Evolutionary conservation across 2,888 invertebrate genomes (phyloP).

Genomic region (Pollenia angustigena): DNA sequence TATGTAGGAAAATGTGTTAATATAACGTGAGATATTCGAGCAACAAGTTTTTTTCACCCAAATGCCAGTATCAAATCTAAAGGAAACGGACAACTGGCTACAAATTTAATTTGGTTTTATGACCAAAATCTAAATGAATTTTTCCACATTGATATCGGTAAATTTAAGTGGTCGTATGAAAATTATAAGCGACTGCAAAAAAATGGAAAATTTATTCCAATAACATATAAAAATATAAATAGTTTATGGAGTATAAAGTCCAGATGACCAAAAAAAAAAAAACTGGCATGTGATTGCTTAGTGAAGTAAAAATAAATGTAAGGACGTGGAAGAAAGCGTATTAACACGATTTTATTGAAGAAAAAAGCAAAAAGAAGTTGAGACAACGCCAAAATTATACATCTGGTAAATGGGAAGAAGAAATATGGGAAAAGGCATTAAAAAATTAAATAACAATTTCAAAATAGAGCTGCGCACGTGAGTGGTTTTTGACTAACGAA

Average conservation of each 20-base stretch:
- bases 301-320: neutral
- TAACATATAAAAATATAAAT: slow-evolving; percentile 46
- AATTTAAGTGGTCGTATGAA: slow-evolving; percentile 37
- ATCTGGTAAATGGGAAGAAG: neutral
- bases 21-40: slow-evolving; percentile 76
- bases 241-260: slow-evolving; percentile 51
- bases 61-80: neutral
- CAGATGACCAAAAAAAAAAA: slow-evolving; percentile 10
- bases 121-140: slow-evolving; percentile 45
- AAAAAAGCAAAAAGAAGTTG: neutral
- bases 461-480: too few species aligned
- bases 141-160: slow-evolving; percentile 26
- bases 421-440: neutral
- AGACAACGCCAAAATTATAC: slow-evolving; percentile 1
- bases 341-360: slow-evolving; percentile 14
- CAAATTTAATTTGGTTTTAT: slow-evolving; percentile 8
- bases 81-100: neutral
- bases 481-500: neutral
- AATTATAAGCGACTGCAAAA: slow-evolving; percentile 15
- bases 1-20: slow-evolving; percentile 79
- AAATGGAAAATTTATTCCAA: slow-evolving; percentile 15
- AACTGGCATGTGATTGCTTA: neutral
- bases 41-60: slow-evolving; percentile 41
- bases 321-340: neutral
- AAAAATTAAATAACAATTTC: too few species aligned